Evolutionary conservation across 2,888 invertebrate genomes (phyloP), one percentile per base, ranked within the genome.

Genomic region (Lapara coniferarum): DNA sequence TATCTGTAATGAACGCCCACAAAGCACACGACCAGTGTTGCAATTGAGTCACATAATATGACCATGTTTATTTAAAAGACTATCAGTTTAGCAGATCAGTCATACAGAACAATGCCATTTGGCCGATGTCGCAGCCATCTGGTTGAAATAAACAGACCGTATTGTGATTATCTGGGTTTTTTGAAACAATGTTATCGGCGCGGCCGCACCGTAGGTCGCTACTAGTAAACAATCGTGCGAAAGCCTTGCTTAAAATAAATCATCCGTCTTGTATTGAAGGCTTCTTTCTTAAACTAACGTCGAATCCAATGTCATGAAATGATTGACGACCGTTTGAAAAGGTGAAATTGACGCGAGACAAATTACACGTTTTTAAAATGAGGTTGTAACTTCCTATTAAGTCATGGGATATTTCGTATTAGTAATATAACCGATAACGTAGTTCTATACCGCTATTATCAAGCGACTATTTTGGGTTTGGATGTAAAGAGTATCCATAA

Each of bases 291-390:
- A 78, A 84, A 81, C 84, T 77, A 80, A 81, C 83, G 85, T 82
- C 74, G 77, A 75, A 72, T 76, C 85, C 89, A 89, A 89, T 89
- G 89, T 82, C 88, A 81, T 75, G 59, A 73, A 71, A 74, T 56
- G 71, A 67, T 75, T 70, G 69, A 82, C 81, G 83, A 79, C 81
- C 81, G 81, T 76, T 75, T 77, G 73, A 70, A 74, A 73, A 74
- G 77, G 78, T 74, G 73, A 76, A 75, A 72, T 74, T 74, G 68
- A 68, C 69, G 53, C 73, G 73, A 79, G 80, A 82, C 78, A 81
- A 81, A 81, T 80, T 68, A 73, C 72, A 73, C 72, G 67, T 25
- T 66, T 66, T 69, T 58, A 69, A 69, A 68, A 69, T 71, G 71
- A 74, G 72, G 67, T 55, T 66, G 52, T 63, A 66, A 72, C 69